Percentiles rank a stretch among this genome's conserved stretches.
Conservation (phyloP, 2,888 invertebrate species). For the Megamerina dolium region DNA sequence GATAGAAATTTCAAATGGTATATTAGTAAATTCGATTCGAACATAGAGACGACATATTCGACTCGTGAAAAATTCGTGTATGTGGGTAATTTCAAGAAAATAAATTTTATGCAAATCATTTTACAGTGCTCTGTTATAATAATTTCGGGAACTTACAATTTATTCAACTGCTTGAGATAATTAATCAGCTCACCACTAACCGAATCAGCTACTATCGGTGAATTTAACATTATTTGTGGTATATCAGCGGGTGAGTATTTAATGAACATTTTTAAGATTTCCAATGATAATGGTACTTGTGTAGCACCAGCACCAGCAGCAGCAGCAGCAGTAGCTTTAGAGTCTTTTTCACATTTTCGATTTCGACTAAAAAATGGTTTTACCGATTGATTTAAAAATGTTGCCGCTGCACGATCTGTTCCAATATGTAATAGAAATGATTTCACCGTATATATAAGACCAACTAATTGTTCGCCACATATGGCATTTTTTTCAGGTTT, state of each 20-base stretch:
- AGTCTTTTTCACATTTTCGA: slow-evolving; percentile 5
- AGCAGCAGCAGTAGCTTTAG: too few species aligned
- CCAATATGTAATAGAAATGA: slow-evolving; percentile 38
- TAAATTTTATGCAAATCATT: neutral
- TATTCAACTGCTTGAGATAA: slow-evolving; percentile 35
- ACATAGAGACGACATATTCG: too few species aligned
- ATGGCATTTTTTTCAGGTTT: neutral
- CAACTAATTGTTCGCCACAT: slow-evolving; percentile 30
- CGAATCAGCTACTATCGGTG: slow-evolving; percentile 44
- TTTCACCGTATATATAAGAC: slow-evolving; percentile 45
- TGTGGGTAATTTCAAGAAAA: neutral
- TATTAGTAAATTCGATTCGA: too few species aligned
- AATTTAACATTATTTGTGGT: slow-evolving; percentile 40
- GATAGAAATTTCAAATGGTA: too few species aligned
- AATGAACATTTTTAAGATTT: slow-evolving; percentile 44
- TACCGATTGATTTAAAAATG: slow-evolving; percentile 39
- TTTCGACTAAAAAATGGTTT: slow-evolving; percentile 31
- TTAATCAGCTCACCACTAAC: slow-evolving; percentile 41
- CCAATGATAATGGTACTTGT: slow-evolving; percentile 38
- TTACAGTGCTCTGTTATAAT: neutral
- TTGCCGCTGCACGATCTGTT: slow-evolving; percentile 37
- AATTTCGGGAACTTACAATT: slow-evolving; percentile 30
- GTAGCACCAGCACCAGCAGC: slow-evolving; percentile 32
- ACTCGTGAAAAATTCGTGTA: too few species aligned
- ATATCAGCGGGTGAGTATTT: slow-evolving; percentile 40